Evolutionary conservation across 1,140 invertebrate genomes (phyloP).

Genomic region (Drosophila melanica): DNA sequence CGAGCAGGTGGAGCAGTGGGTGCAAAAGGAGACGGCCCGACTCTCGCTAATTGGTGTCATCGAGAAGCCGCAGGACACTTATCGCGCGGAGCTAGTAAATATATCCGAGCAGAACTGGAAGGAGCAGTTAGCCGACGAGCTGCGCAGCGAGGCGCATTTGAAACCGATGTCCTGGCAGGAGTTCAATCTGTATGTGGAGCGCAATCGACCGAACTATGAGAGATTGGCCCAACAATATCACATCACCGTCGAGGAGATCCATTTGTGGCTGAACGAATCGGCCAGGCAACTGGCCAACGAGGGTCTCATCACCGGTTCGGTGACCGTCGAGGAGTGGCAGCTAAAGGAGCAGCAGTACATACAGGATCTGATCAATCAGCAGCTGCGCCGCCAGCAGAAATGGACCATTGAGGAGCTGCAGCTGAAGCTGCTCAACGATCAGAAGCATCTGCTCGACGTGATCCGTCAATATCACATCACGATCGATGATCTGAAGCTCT

Average conservation of each 20-base stretch:
- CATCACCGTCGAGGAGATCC: slow-evolving; percentile 73
- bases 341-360: slow-evolving; percentile 57
- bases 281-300: slow-evolving; percentile 49
- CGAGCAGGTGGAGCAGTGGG: slow-evolving; percentile 79
- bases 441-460: slow-evolving; percentile 55
- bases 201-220: slow-evolving; percentile 58
- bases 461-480: slow-evolving; percentile 68
- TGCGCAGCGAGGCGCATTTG: slow-evolving; percentile 53
- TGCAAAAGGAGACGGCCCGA: slow-evolving; percentile 72
- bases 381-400: slow-evolving; percentile 59
- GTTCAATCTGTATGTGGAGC: slow-evolving; percentile 63
- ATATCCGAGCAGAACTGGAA: slow-evolving; percentile 63
- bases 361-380: slow-evolving; percentile 69
- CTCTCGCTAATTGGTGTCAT: slow-evolving; percentile 70
- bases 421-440: slow-evolving; percentile 59
- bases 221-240: slow-evolving; percentile 67
- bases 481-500: slow-evolving; percentile 63
- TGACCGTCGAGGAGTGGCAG: slow-evolving; percentile 62
- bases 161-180: slow-evolving; percentile 65
- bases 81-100: slow-evolving; percentile 50
- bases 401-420: slow-evolving; percentile 75
- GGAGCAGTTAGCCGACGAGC: slow-evolving; percentile 37
- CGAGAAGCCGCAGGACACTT: slow-evolving; percentile 59
- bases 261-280: slow-evolving; percentile 56
- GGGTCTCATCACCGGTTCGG: slow-evolving; percentile 51